These are phyloP conservation scores for Sakesphorus luctuosus DNA, from an alignment of 2,113 vertebrate genomes.

Conservation along the genomic window DNA sequence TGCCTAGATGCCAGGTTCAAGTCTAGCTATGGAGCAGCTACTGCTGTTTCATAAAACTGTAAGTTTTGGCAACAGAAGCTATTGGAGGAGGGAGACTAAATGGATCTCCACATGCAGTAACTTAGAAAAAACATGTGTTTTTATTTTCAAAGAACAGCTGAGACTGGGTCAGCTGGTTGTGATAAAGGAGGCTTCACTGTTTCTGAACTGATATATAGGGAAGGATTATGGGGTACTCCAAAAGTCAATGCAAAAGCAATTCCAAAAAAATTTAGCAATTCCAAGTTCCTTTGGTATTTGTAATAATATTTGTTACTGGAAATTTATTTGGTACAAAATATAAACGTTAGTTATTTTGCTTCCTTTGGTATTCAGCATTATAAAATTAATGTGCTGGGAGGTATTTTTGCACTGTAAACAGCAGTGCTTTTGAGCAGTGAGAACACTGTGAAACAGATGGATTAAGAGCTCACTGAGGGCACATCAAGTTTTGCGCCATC, in stretches of 20 bases:
- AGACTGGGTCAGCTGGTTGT: constrained; percentile 67
- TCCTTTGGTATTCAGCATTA: constrained; percentile 24
- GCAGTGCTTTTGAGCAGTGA: constrained; percentile 22
- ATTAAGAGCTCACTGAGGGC: constrained; percentile 59
- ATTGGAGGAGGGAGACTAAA: neutral
- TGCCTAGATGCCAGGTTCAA: neutral
- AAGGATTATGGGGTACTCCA: constrained; percentile 53
- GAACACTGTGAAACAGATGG: neutral
- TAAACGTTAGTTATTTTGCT: constrained; percentile 25
- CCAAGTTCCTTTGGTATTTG: constrained; percentile 57
- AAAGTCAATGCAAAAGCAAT: constrained; percentile 54
- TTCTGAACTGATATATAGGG: constrained; percentile 58
- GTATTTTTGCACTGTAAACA: neutral
- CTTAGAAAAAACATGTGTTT: constrained; percentile 63
- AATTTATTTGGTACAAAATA: constrained; percentile 43
- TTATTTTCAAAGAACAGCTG: constrained; percentile 70
- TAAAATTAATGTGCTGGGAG: constrained; percentile 34
- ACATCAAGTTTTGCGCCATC: constrained; percentile 49
- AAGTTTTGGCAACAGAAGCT: constrained; percentile 23
- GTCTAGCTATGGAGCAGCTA: neutral
- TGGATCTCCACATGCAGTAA: neutral
- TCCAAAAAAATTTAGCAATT: constrained; percentile 56
- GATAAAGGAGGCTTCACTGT: constrained; percentile 63
- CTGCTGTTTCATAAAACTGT: constrained; percentile 29
- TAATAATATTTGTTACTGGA: constrained; percentile 56